These are phyloP conservation scores for Podiceps cristatus DNA, from an alignment of 2,113 vertebrate species.

Conservation along the genomic window DNA sequence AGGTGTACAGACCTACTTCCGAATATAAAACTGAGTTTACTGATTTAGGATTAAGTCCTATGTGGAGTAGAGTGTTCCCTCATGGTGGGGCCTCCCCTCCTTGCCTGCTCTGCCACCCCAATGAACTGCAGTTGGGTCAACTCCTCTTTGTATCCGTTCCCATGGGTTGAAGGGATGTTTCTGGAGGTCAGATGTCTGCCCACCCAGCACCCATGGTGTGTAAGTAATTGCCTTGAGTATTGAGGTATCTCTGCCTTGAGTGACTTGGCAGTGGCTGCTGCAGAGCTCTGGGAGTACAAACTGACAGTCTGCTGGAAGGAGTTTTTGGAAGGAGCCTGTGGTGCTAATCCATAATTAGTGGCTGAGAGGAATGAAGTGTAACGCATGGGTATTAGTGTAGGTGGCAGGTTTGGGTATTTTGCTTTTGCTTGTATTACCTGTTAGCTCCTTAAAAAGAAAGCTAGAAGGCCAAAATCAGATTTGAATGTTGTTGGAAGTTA, in stretches of 20 bases:
- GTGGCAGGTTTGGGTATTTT: background rate
- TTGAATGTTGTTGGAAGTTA: background rate
- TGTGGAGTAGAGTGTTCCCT: accelerated
- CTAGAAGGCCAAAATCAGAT: background rate
- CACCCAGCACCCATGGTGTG: background rate
- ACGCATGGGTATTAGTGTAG: accelerated
- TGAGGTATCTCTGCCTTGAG: background rate
- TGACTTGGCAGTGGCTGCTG: background rate
- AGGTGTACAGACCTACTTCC: background rate
- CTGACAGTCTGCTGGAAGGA: background rate
- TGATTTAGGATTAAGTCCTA: background rate
- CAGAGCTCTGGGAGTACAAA: background rate
- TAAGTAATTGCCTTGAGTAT: background rate
- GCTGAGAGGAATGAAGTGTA: background rate
- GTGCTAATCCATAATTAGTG: background rate
- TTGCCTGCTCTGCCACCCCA: background rate
- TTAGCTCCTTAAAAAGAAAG: background rate
- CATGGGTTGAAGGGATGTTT: background rate
- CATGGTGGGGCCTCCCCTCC: background rate
- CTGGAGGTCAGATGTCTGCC: background rate
- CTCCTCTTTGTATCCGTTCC: background rate
- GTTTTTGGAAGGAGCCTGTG: background rate
- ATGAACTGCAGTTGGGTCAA: background rate
- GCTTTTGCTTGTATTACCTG: background rate
- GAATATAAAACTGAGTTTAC: background rate